Evolutionary conservation across 2,888 invertebrate genomes (phyloP).

Genomic region (Auanema sp.): DNA sequence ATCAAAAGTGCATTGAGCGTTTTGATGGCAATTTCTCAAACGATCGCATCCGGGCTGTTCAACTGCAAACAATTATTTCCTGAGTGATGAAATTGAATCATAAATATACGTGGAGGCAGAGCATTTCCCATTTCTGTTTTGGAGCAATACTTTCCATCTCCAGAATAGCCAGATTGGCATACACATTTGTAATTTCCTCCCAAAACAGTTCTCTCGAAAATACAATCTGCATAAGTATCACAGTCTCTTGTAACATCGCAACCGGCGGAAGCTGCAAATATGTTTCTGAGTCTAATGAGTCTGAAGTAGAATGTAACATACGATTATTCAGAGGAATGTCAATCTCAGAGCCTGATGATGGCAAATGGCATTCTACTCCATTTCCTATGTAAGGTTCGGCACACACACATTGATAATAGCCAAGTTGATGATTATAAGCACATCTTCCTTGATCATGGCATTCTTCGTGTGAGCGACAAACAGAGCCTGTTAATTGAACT

Average conservation of each 20-base stretch:
- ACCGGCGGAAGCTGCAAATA: conserved; percentile 17
- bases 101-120: conserved; percentile 27
- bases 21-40: conserved; percentile 66
- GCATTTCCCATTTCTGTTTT: conserved; percentile 38
- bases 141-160: conserved; percentile 65
- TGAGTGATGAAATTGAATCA: neutral
- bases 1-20: conserved; percentile 70
- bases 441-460: conserved; percentile 59
- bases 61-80: conserved; percentile 11
- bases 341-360: neutral
- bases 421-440: conserved; percentile 47
- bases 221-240: conserved; percentile 63
- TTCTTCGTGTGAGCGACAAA: conserved; percentile 57
- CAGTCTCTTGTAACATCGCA: conserved; percentile 60
- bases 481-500: conserved; percentile 6
- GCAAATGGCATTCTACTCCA: conserved; percentile 73
- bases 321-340: neutral
- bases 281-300: neutral
- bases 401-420: conserved; percentile 69
- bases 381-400: conserved; percentile 78
- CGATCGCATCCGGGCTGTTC: conserved; percentile 55
- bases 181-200: conserved; percentile 56
- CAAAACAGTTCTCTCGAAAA: conserved; percentile 49
- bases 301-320: neutral
- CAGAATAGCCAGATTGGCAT: conserved; percentile 66